A percentile compares a stretch with the other conserved stretches of the same genome.
Conservation (phyloP, 2,888 invertebrate species). For the Podotricha telesiphe region DNA sequence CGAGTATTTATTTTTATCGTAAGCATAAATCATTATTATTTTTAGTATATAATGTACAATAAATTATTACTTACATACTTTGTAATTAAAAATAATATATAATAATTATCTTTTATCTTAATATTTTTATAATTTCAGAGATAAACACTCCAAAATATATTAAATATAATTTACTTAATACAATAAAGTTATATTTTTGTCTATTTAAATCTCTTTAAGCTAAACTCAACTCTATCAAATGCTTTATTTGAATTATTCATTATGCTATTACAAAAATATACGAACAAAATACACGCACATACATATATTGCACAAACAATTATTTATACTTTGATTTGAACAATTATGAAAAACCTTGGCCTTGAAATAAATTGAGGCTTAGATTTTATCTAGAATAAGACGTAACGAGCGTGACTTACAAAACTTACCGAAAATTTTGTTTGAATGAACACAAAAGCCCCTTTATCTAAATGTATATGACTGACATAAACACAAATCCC, state of each 20-base stretch:
- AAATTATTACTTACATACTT: not conserved
- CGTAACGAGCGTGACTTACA: conserved; percentile 27
- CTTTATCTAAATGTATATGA: conserved; percentile 29
- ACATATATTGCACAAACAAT: conserved; percentile 6
- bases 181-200: too few relatives aligned
- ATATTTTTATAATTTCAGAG: too few relatives aligned
- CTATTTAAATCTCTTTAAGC: too few relatives aligned
- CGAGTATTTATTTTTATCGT: not conserved
- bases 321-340: conserved; percentile 29
- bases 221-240: not conserved
- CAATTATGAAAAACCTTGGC: conserved; percentile 43
- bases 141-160: too few relatives aligned
- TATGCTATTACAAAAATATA: not conserved
- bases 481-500: conserved; percentile 33
- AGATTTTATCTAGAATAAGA: conserved; percentile 29
- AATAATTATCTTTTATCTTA: too few relatives aligned
- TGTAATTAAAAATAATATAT: not conserved
- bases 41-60: not conserved
- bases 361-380: conserved; percentile 36
- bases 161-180: too few relatives aligned
- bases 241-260: not conserved
- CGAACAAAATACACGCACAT: conserved; percentile 9
- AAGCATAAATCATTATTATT: not conserved
- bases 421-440: conserved; percentile 63
- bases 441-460: conserved; percentile 41